Evolutionary conservation across 2,113 vertebrate genomes (phyloP).

Genomic region (Enhydra lutris): DNA sequence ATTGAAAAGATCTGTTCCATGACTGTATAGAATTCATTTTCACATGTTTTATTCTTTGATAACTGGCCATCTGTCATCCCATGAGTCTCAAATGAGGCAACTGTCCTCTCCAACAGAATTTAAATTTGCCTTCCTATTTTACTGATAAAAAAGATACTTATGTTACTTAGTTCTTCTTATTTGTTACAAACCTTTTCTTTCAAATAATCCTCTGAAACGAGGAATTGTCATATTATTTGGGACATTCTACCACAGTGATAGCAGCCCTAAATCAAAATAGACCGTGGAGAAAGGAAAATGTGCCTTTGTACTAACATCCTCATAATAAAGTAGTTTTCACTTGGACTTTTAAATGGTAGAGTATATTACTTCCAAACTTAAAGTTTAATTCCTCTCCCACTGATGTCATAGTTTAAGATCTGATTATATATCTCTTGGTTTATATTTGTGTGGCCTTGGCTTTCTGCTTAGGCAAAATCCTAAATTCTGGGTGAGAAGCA

Average conservation of each 20-base stretch:
- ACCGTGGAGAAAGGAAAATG: not conserved
- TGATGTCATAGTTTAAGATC: not conserved
- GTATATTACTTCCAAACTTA: slow-evolving; percentile 25
- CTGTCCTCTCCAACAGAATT: slow-evolving; percentile 33
- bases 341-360: slow-evolving; percentile 51
- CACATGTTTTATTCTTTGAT: slow-evolving; percentile 70
- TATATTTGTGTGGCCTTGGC: not conserved
- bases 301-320: not conserved
- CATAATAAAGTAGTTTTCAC: not conserved
- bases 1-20: slow-evolving; percentile 63
- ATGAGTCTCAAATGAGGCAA: slow-evolving; percentile 45
- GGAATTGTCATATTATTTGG: not conserved
- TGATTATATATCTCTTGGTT: not conserved
- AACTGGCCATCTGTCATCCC: slow-evolving; percentile 68
- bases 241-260: not conserved
- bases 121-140: slow-evolving; percentile 3
- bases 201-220: not conserved
- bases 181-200: not conserved
- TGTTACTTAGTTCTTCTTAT: not conserved
- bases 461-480: not conserved
- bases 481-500: slow-evolving; percentile 37
- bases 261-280: not conserved
- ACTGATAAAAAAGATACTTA: slow-evolving; percentile 23
- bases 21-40: slow-evolving; percentile 67
- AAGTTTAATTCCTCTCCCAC: not conserved